Base-by-base conservation (phyloP, 92 coral and sea anemone species). In the Phenganax subtilis region DNA sequence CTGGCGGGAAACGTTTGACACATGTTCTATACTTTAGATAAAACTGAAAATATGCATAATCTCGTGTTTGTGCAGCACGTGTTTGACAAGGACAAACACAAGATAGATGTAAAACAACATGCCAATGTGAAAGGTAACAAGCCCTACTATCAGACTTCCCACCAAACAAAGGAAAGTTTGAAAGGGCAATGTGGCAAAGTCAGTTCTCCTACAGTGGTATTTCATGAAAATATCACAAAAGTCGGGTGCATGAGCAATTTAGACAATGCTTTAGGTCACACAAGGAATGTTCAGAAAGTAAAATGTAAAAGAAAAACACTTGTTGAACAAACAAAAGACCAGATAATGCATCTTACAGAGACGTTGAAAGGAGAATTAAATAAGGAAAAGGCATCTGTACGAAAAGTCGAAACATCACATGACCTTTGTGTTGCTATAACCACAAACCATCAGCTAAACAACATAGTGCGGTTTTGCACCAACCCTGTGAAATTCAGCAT, bases 381-480 rank as follows among this genome's bases (percentile, higher is more conserved):
- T 28, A 14, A 6, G 3, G 16, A 27, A 25, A 83, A 10, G 9
- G 84, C 84, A 51, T 84, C 76, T 28, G 83, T 76, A 12, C 60
- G 84, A 54, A 85, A 85, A 77, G 80, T 78, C 12, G 87, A 84
- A 75, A 69, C 57, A 51, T 71, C 81, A n/a, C 37, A 75, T 31
- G 89, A 89, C 51, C 92, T 89, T 57, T 83, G 83, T 11, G 71
- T 86, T 30, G 83, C 86, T 6, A 77, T 86, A 9, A 81, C 88
- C 77, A 71, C 88, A 7, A 47, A 89, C 54, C 88, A 86, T 62
- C 89, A 86, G n/a, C 72, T 88, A 28, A 75, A 17, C 29, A 89
- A 89, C 55, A 66, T 84, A 29, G 63, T 60, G 62, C 55, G 88
- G 1, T 86, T 81, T 55, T 86, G 92, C 73, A 65, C 74, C 9